A percentile compares a stretch with the other conserved stretches of the same genome.
These are phyloP conservation scores for Crenichthys baileyi DNA, from an alignment of 2,797 vertebrate genomes.

Conservation along the genomic window DNA sequence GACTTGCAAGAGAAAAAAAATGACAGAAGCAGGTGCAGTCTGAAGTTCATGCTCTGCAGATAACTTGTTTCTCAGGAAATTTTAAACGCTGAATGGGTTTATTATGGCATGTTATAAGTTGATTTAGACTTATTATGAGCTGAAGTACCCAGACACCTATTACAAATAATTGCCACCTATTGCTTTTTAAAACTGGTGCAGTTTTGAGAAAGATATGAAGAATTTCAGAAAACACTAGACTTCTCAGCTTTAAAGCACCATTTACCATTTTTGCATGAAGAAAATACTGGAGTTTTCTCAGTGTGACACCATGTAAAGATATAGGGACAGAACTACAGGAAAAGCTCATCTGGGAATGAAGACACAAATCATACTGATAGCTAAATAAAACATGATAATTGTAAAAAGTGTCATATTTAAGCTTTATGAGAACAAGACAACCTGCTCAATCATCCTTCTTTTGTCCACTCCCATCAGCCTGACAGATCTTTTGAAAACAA, in stretches of 20 bases:
- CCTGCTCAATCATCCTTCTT: constrained; percentile 32
- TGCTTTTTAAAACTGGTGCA: constrained; percentile 16
- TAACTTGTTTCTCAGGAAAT: constrained; percentile 10
- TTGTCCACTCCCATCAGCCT: constrained; percentile 40
- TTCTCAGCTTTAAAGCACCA: constrained; percentile 31
- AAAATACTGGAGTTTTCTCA: constrained; percentile 38
- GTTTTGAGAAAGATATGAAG: constrained; percentile 14
- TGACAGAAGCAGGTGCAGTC: constrained; percentile 36
- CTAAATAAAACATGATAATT: constrained; percentile 44
- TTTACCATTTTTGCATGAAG: constrained; percentile 34
- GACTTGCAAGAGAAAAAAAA: constrained; percentile 32
- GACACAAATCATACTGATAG: constrained; percentile 34
- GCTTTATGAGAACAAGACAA: constrained; percentile 41
- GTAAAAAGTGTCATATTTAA: constrained; percentile 39
- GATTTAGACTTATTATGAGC: constrained; percentile 4
- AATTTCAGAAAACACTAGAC: constrained; percentile 43
- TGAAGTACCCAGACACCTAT: background rate
- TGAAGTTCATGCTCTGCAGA: constrained; percentile 13
- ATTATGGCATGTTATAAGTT: background rate
- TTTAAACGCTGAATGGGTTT: constrained; percentile 16
- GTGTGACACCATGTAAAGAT: constrained; percentile 42
- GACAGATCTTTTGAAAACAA: constrained; percentile 40
- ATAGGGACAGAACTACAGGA: constrained; percentile 40
- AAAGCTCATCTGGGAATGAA: constrained; percentile 52
- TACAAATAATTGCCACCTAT: constrained; percentile 9